A percentile compares a stretch with the other conserved stretches of the same genome.
phyloP scores from a whole-genome alignment of 2,888 invertebrate species.

The Strigamia crassipes region DNA sequence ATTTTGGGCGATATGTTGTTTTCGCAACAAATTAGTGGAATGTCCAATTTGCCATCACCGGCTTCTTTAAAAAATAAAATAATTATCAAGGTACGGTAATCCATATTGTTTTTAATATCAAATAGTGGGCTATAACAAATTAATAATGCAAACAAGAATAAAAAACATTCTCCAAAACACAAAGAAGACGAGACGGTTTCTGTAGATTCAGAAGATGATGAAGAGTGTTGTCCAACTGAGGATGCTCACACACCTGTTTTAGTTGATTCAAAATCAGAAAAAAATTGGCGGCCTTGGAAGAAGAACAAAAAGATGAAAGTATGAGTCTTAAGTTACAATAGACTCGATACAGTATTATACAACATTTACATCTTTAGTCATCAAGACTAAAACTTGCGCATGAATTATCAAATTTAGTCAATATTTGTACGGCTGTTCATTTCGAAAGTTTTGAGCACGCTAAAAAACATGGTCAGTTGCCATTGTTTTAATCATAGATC shows the following conservation, averaged over 20 bases:
- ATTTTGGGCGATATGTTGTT: constrained; percentile 57
- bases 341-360: no score
- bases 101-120: background rate
- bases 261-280: background rate
- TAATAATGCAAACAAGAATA: background rate
- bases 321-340: no score
- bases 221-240: background rate
- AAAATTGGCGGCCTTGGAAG: background rate
- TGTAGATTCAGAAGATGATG: constrained; percentile 8
- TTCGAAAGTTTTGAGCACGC: constrained; percentile 58
- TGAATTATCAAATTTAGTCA: constrained; percentile 59
- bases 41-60: constrained; percentile 61
- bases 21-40: constrained; percentile 58
- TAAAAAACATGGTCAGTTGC: constrained; percentile 55
- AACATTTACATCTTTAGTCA: background rate
- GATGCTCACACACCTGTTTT: background rate
- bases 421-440: constrained; percentile 59
- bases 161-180: background rate
- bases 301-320: background rate
- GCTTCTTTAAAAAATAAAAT: constrained; percentile 61
- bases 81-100: constrained; percentile 59
- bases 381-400: constrained; percentile 45
- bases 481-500: no score
- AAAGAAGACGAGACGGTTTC: constrained; percentile 11
- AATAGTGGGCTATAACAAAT: background rate